Conservation (phyloP, 2,113 vertebrate genomes). For the Leucopsar rothschildi region DNA sequence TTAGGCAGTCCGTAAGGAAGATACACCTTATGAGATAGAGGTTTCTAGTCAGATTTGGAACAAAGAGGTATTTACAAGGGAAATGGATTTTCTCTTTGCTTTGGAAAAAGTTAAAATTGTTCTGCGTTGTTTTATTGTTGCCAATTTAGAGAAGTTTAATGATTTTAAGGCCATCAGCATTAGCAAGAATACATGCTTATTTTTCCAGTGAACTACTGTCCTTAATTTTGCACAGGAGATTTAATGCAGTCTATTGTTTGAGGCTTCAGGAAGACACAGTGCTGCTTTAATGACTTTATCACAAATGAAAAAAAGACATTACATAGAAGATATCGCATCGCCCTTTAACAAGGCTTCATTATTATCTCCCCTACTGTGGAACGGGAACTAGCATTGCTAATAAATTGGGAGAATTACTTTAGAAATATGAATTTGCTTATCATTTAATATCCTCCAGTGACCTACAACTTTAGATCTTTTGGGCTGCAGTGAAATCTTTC, state of each 20-base stretch:
- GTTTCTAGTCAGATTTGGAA: not conserved
- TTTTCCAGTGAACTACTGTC: constrained; percentile 23
- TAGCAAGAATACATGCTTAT: constrained; percentile 4
- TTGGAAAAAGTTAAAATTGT: not conserved
- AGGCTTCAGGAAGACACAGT: constrained; percentile 42
- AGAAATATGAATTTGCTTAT: constrained; percentile 67
- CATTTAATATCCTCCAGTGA: constrained; percentile 53
- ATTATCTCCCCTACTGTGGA: constrained; percentile 68
- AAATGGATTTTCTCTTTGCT: constrained; percentile 27
- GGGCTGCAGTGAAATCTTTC: constrained; percentile 19
- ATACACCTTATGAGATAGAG: not conserved
- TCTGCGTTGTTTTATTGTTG: not conserved
- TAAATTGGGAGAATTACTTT: constrained; percentile 68
- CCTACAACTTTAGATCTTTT: constrained; percentile 54
- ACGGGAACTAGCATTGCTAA: constrained; percentile 39
- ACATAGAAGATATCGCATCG: constrained; percentile 50
- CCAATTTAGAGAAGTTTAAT: constrained; percentile 15
- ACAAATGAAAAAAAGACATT: constrained; percentile 52
- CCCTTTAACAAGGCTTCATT: constrained; percentile 65
- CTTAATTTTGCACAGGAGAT: constrained; percentile 61
- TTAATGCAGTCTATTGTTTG: constrained; percentile 37
- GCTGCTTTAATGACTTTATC: constrained; percentile 63
- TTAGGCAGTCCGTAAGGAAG: not conserved
- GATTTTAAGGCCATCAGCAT: constrained; percentile 41
- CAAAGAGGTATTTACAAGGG: not conserved